A percentile compares a stretch with the other conserved stretches of the same genome.
Conservation (phyloP, 2,888 invertebrate genomes). For the Panopea generosa region DNA sequence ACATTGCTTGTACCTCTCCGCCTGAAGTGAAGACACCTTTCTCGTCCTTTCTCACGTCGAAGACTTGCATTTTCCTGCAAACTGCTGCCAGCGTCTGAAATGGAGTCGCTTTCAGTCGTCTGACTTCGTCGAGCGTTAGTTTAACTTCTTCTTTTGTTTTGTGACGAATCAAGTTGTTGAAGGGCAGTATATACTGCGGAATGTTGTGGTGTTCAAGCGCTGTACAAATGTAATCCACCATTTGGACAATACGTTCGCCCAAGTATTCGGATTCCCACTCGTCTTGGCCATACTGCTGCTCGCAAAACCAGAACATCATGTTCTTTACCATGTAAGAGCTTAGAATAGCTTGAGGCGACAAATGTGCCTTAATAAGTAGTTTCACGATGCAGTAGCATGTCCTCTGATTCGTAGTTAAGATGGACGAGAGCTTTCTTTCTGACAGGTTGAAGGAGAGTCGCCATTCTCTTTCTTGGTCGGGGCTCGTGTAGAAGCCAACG, state of each 20-base stretch:
- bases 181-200: constrained; percentile 57
- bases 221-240: constrained; percentile 52
- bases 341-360: constrained; percentile 36
- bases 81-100: constrained; percentile 21
- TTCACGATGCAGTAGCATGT: constrained; percentile 59
- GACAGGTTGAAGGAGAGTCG: constrained; percentile 52
- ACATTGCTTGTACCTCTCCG: constrained; percentile 32
- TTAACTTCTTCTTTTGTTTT: constrained; percentile 37
- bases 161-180: constrained; percentile 52
- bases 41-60: constrained; percentile 7
- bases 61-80: constrained; percentile 38
- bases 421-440: constrained; percentile 46
- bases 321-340: constrained; percentile 63
- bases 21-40: not conserved
- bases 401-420: constrained; percentile 31
- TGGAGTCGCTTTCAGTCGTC: constrained; percentile 5
- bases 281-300: constrained; percentile 40
- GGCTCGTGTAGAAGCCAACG: constrained; percentile 45
- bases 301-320: constrained; percentile 65
- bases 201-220: constrained; percentile 45
- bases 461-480: constrained; percentile 51
- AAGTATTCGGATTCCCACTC: constrained; percentile 42
- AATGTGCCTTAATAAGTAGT: constrained; percentile 43
- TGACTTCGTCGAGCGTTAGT: constrained; percentile 26
- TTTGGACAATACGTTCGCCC: constrained; percentile 45